Evolutionary conservation across 2,888 invertebrate genomes (phyloP), one percentile per base, ranked within the genome.

Genomic region (Rosalia funebris): DNA sequence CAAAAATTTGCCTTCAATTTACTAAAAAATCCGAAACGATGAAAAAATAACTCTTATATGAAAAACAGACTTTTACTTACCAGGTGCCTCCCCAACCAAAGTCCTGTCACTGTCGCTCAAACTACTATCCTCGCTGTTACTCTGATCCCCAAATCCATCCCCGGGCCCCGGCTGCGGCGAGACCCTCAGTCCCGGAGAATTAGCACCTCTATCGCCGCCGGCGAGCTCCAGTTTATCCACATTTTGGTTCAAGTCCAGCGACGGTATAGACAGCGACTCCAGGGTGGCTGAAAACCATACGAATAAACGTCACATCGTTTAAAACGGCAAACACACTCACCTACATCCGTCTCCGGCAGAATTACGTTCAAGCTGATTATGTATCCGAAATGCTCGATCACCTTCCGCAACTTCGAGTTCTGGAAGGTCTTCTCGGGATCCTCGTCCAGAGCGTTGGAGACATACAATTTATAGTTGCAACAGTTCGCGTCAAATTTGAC

Each of bases 111-210:
- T 90, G 75, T 91, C 91, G 65, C 90, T 91, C 32, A 90, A 83
- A 76, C 90, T 91, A 74, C 90, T 90, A 73, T 91, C 91, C 76
- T 91, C 91, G 70, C 90, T 90, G 70, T 89, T 89, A 74, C 89
- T 89, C 72, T 90, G 90, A 77, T 89, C 87, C 57, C 80, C 75
- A 71, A 78, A 78, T 12, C 71, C 75, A 62, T 81, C 81, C 7
- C 71, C 67, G 1, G 50, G 62, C 17, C 72, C 77, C 0, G 77
- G 78, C 56, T 78, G 78, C 1, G 80, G 80, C 1, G 80, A 79
- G 2, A 74, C 67, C 36, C 78, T 58, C 32, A 75, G 67, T 67
- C 63, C 71, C 1, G 78, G 76, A 10, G 77, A 75, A 69, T 71
- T 75, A n/a, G 71, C 70, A 31, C 71, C 69, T 14, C 75, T 66